Conservation (phyloP, 2,888 invertebrate genomes). For the Dione vanillae region DNA sequence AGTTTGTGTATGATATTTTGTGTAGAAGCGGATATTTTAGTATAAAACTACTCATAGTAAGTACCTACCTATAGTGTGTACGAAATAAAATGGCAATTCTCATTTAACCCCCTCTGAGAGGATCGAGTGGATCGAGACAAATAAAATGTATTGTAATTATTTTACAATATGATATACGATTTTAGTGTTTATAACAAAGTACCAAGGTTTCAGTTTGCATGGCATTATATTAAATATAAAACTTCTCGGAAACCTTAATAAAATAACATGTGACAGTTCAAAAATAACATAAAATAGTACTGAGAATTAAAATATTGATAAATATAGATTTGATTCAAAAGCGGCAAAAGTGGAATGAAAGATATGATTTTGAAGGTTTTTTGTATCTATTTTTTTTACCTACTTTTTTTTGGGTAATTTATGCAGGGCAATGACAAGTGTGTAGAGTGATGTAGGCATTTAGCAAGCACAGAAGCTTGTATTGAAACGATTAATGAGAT, state of each 20-base stretch:
- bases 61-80: too few relatives aligned
- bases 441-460: too few relatives aligned
- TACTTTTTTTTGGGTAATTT: too few relatives aligned
- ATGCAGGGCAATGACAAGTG: too few relatives aligned
- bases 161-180: slow-evolving; percentile 4
- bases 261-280: slow-evolving; percentile 43
- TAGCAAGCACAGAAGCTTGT: too few relatives aligned
- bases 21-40: neutral
- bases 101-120: slow-evolving; percentile 49
- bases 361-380: too few relatives aligned
- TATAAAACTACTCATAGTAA: too few relatives aligned
- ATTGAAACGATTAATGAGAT: too few relatives aligned
- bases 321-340: neutral
- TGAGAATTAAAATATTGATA: slow-evolving; percentile 1
- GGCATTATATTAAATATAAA: slow-evolving; percentile 28
- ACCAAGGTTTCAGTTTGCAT: slow-evolving; percentile 3
- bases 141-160: slow-evolving; percentile 49
- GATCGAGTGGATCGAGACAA: slow-evolving; percentile 49
- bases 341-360: neutral
- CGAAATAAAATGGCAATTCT: slow-evolving; percentile 48
- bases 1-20: neutral
- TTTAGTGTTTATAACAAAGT: slow-evolving; percentile 5
- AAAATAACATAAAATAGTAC: slow-evolving; percentile 19
- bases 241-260: slow-evolving; percentile 43
- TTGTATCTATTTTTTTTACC: too few relatives aligned